Conservation (phyloP, 2,888 invertebrate species). For the Azorinus chamasolen region DNA sequence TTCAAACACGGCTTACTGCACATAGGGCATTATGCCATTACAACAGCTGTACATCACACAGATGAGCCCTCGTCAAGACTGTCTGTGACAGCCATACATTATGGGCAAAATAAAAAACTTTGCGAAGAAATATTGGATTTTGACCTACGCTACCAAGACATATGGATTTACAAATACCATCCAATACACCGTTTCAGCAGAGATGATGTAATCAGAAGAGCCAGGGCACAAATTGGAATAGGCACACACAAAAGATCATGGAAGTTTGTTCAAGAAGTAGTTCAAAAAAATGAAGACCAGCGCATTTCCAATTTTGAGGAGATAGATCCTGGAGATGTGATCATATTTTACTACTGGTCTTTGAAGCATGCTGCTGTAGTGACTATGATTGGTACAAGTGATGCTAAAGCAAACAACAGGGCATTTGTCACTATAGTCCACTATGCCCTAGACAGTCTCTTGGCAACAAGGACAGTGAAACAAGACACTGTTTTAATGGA, state of each 20-base stretch:
- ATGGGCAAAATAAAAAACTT: slow-evolving; percentile 8
- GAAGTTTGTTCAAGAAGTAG: slow-evolving; percentile 29
- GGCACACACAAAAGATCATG: slow-evolving; percentile 28
- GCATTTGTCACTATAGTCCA: slow-evolving; percentile 31
- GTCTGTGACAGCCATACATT: slow-evolving; percentile 30
- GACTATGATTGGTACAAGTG: slow-evolving; percentile 3
- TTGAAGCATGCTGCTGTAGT: slow-evolving; percentile 38
- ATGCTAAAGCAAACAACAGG: slow-evolving; percentile 11
- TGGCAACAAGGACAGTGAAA: slow-evolving; percentile 29
- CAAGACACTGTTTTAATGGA: slow-evolving; percentile 25
- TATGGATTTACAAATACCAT: slow-evolving; percentile 41
- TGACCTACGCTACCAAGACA: slow-evolving; percentile 21
- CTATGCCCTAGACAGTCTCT: slow-evolving; percentile 22
- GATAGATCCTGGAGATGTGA: slow-evolving; percentile 22
- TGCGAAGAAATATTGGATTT: slow-evolving; percentile 25
- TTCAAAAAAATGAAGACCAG: slow-evolving; percentile 13
- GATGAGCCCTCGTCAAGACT: slow-evolving; percentile 3
- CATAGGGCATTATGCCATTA: slow-evolving; percentile 31
- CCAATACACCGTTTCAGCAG: slow-evolving; percentile 21
- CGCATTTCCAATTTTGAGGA: slow-evolving; percentile 8
- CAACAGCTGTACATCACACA: slow-evolving; percentile 17
- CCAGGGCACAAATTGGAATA: slow-evolving; percentile 26
- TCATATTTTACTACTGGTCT: slow-evolving; percentile 30
- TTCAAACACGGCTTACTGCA: slow-evolving; percentile 16
- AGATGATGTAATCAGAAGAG: slow-evolving; percentile 27